Conservation (phyloP, 1,140 invertebrate species). For the Ylistrum balloti region DNA sequence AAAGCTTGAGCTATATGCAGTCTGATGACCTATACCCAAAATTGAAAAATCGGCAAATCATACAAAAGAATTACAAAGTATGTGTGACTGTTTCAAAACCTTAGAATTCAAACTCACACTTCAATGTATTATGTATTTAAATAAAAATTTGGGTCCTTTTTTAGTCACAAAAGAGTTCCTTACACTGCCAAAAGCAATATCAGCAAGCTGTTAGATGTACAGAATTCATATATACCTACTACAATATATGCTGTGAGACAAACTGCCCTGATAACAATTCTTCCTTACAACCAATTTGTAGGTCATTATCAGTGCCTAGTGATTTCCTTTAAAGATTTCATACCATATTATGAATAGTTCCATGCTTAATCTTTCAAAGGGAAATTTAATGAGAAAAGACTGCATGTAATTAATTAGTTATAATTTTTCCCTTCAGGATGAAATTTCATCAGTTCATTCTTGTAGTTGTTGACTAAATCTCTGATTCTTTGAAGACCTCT, state of each 20-base stretch:
- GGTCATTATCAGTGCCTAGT: background rate
- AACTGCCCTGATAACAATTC: background rate
- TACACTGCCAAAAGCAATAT: background rate
- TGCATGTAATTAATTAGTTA: background rate
- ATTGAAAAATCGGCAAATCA: no score
- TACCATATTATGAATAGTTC: slow-evolving; percentile 6
- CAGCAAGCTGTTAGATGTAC: background rate
- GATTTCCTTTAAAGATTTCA: background rate
- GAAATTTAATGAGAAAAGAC: slow-evolving; percentile 23
- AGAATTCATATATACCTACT: background rate
- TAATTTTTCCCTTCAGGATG: slow-evolving; percentile 1
- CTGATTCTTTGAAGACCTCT: background rate
- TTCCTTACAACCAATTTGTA: background rate
- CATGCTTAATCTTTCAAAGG: slow-evolving; percentile 13
- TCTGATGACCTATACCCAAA: background rate
- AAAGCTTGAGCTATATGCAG: background rate
- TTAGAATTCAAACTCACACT: background rate
- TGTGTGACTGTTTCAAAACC: background rate
- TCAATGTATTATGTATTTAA: background rate
- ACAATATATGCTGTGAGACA: background rate
- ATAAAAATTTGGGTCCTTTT: background rate
- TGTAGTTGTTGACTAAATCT: background rate
- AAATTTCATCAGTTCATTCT: slow-evolving; percentile 16
- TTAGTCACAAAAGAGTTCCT: no score
- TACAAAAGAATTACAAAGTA: background rate